These are phyloP conservation scores for Adelphocoris suturalis DNA, from an alignment of 2,888 invertebrate species.

Conservation along the genomic window DNA sequence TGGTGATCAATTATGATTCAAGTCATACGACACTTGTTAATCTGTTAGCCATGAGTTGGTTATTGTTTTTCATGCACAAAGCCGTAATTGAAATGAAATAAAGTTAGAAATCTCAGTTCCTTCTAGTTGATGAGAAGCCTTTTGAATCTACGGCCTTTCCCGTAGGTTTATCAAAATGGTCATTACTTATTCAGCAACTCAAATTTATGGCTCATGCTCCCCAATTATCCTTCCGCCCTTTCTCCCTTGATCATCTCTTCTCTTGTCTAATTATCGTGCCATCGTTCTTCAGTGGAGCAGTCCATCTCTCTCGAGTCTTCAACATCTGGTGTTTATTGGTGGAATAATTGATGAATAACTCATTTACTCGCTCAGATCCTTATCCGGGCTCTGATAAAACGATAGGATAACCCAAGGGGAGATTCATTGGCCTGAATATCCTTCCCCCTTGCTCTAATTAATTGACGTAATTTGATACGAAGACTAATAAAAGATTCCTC, in stretches of 20 bases:
- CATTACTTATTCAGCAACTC: conserved; percentile 52
- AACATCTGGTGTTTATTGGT: conserved; percentile 58
- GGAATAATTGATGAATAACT: conserved; percentile 62
- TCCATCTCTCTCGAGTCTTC: conserved; percentile 42
- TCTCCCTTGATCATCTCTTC: conserved; percentile 17
- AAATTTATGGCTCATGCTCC: conserved; percentile 43
- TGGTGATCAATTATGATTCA: no score
- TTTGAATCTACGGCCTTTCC: neutral
- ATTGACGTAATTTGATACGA: conserved; percentile 24
- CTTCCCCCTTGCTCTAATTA: neutral
- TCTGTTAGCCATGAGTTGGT: no score
- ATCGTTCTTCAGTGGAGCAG: conserved; percentile 34
- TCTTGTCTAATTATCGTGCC: conserved; percentile 55
- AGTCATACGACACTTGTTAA: no score
- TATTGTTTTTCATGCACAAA: neutral
- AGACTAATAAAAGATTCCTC: neutral
- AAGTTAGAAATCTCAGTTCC: neutral
- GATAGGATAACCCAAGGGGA: neutral
- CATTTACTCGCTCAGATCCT: conserved; percentile 51
- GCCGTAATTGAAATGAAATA: neutral
- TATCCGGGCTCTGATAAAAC: conserved; percentile 25
- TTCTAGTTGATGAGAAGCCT: neutral
- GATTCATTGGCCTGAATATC: conserved; percentile 39
- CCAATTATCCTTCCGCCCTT: conserved; percentile 52
- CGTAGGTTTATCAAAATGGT: conserved; percentile 38